These are phyloP conservation scores for Drosophila elegans DNA, from an alignment of 1,140 invertebrate species.

Conservation along the genomic window DNA sequence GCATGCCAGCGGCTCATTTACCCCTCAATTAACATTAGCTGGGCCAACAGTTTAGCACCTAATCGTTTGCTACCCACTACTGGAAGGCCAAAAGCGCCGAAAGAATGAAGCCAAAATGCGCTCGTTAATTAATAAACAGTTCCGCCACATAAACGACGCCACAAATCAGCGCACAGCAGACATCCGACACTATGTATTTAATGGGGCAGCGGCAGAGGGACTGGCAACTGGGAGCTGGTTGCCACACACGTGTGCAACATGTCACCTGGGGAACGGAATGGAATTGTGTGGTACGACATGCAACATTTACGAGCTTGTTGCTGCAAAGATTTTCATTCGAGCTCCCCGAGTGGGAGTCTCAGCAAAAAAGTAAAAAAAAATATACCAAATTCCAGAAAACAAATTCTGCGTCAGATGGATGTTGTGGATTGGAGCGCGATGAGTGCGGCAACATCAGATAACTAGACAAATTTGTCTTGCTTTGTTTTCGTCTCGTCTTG, in stretches of 20 bases:
- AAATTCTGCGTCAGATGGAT: slow-evolving; percentile 33
- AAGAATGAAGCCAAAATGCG: slow-evolving; percentile 33
- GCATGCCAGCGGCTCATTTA: slow-evolving; percentile 55
- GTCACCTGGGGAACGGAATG: slow-evolving; percentile 52
- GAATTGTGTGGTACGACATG: slow-evolving; percentile 48
- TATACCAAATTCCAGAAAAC: slow-evolving; percentile 35
- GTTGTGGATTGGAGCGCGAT: slow-evolving; percentile 25
- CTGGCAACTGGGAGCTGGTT: slow-evolving; percentile 12
- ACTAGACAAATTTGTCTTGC: slow-evolving; percentile 72
- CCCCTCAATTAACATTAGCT: slow-evolving; percentile 41
- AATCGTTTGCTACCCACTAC: slow-evolving; percentile 43
- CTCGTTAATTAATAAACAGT: slow-evolving; percentile 67
- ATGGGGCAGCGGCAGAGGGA: slow-evolving; percentile 16
- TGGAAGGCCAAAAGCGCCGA: slow-evolving; percentile 24
- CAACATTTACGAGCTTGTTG: slow-evolving; percentile 47
- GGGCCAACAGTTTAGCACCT: slow-evolving; percentile 66
- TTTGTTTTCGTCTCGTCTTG: slow-evolving; percentile 46
- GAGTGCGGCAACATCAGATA: slow-evolving; percentile 46
- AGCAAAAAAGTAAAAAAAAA: slow-evolving; percentile 10
- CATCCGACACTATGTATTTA: slow-evolving; percentile 1
- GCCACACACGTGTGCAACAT: slow-evolving; percentile 66
- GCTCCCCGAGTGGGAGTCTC: slow-evolving; percentile 29
- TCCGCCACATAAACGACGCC: slow-evolving; percentile 55
- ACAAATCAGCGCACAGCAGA: slow-evolving; percentile 54
- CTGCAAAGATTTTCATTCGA: slow-evolving; percentile 22